A percentile compares a stretch with the other conserved stretches of the same genome.
phyloP scores from a whole-genome alignment of 1,140 invertebrate genomes.

The Caenorhabditis tropicalis region DNA sequence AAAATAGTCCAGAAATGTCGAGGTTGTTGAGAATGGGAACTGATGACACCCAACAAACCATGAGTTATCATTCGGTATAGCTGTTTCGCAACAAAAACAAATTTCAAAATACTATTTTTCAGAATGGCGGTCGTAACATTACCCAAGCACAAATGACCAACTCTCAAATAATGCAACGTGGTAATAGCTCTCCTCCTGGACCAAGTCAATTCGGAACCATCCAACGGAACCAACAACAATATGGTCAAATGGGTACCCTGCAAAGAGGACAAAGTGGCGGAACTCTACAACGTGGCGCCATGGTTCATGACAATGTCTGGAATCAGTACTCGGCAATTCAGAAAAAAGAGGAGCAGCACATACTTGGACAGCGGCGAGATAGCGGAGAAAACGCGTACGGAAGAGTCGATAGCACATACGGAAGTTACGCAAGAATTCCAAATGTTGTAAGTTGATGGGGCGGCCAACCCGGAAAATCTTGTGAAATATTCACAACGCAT shows the following conservation, averaged over 20 bases:
- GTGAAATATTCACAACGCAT: not conserved
- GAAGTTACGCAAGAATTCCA: conserved; percentile 53
- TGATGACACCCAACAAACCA: not conserved
- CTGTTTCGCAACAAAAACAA: not conserved
- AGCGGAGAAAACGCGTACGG: conserved; percentile 42
- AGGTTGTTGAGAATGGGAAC: conserved; percentile 29
- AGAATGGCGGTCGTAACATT: conserved; percentile 34
- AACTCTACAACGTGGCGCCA: conserved; percentile 41
- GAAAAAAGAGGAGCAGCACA: conserved; percentile 42
- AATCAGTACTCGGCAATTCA: conserved; percentile 54
- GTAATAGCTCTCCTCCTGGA: conserved; percentile 51
- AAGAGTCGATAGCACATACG: conserved; percentile 47
- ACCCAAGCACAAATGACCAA: conserved; percentile 6
- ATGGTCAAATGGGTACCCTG: conserved; percentile 39
- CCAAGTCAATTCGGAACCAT: conserved; percentile 21
- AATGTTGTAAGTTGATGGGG: conserved; percentile 16
- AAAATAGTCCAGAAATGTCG: conserved; percentile 28
- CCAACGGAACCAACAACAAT: conserved; percentile 20
- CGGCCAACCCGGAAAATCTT: not conserved
- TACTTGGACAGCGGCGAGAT: conserved; percentile 33
- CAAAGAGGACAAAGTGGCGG: conserved; percentile 34
- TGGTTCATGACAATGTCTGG: conserved; percentile 16
- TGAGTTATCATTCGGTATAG: conserved; percentile 31
- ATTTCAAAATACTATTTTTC: not conserved
- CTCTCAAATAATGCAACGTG: conserved; percentile 32